Conservation (phyloP, 2,113 vertebrate genomes). For the Peromyscus polionotus region DNA sequence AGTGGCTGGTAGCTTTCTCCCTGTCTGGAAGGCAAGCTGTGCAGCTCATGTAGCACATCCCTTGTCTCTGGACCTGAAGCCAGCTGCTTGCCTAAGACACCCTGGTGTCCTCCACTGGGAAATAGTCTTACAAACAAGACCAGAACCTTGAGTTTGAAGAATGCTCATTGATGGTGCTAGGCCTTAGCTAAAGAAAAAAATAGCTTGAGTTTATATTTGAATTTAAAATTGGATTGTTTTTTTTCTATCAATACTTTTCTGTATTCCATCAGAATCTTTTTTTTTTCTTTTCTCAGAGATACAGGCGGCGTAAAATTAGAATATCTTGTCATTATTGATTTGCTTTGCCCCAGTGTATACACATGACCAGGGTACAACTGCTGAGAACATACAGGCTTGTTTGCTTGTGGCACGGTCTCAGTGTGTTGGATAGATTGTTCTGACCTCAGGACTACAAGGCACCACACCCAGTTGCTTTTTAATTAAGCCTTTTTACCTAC, state of each 20-base stretch:
- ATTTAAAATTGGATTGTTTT: background rate
- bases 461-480: background rate
- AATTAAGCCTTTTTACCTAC: background rate
- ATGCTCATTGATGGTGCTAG: background rate
- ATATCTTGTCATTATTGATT: background rate
- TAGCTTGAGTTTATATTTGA: background rate
- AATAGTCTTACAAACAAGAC: background rate
- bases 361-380: background rate
- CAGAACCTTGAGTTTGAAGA: background rate
- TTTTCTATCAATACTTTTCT: background rate
- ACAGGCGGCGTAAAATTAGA: background rate
- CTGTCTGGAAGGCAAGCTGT: background rate
- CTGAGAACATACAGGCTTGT: background rate
- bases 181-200: background rate
- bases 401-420: background rate
- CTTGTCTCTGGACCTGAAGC: background rate
- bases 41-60: background rate
- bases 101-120: background rate
- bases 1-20: background rate
- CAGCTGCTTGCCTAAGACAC: background rate
- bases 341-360: slow-evolving; percentile 25
- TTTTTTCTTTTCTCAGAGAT: background rate
- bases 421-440: background rate
- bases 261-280: background rate
- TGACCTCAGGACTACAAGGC: background rate